A percentile compares a stretch with the other conserved stretches of the same genome.
These are phyloP conservation scores for Eulithis testata DNA, from an alignment of 2,888 invertebrate species.

Conservation along the genomic window DNA sequence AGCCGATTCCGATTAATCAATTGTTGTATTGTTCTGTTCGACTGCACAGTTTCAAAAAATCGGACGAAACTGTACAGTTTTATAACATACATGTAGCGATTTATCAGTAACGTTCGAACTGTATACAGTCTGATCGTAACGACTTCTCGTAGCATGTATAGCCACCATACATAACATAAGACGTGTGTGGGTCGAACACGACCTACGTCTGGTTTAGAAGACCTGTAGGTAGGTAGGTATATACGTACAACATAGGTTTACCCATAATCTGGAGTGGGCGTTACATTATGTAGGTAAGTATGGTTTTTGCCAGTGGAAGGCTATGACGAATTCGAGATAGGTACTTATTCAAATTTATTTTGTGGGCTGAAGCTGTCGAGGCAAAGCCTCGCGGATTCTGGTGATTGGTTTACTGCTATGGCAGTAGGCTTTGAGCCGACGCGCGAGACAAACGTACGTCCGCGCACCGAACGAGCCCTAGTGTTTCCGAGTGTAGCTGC, in stretches of 20 bases:
- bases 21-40: too few relatives aligned
- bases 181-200: slow-evolving; percentile 35
- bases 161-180: too few relatives aligned
- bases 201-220: slow-evolving; percentile 62
- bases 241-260: too few relatives aligned
- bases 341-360: slow-evolving; percentile 66
- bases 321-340: slow-evolving; percentile 70
- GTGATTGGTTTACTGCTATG: slow-evolving; percentile 36
- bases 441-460: slow-evolving; percentile 65
- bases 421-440: slow-evolving; percentile 72
- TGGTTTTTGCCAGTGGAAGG: slow-evolving; percentile 75
- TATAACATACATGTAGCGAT: too few relatives aligned
- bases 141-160: too few relatives aligned
- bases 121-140: too few relatives aligned
- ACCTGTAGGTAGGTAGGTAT: slow-evolving; percentile 32
- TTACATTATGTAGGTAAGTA: slow-evolving; percentile 57
- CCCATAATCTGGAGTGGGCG: slow-evolving; percentile 62
- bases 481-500: slow-evolving; percentile 78
- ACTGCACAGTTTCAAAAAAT: too few relatives aligned
- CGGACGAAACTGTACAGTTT: too few relatives aligned
- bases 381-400: slow-evolving; percentile 46
- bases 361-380: slow-evolving; percentile 62
- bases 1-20: too few relatives aligned
- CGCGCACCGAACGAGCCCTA: slow-evolving; percentile 57
- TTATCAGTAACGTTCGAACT: too few relatives aligned